Conservation (phyloP, 1,140 invertebrate species). For the Manduca sexta region DNA sequence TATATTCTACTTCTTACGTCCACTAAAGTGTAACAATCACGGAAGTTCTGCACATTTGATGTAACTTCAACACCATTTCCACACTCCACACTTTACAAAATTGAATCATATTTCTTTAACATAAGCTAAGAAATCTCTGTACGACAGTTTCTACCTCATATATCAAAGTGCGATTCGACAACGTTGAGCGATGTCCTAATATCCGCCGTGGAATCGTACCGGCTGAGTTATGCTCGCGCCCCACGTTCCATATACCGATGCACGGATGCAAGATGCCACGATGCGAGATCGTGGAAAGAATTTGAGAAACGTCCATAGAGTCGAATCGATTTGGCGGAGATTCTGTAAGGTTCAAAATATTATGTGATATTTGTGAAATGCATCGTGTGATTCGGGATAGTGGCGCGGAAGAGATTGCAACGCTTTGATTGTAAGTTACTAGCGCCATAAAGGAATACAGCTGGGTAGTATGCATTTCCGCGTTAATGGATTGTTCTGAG, state of each 20-base stretch:
- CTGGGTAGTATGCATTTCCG: too few species aligned
- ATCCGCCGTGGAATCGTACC: constrained; percentile 26
- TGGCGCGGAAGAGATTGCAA: too few species aligned
- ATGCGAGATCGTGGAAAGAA: constrained; percentile 2
- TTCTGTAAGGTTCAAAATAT: background rate
- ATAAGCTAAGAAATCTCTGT: constrained; percentile 7
- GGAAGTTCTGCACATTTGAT: too few species aligned
- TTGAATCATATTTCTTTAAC: background rate
- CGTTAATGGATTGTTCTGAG: too few species aligned
- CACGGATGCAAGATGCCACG: background rate
- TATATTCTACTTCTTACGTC: too few species aligned
- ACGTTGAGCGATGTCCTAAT: constrained; percentile 34
- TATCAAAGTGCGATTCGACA: constrained; percentile 22
- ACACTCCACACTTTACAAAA: background rate
- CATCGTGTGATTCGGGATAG: background rate
- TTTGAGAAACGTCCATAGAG: background rate
- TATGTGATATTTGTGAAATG: background rate
- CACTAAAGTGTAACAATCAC: too few species aligned
- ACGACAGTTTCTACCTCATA: constrained; percentile 8
- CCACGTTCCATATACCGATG: background rate
- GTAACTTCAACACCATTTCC: background rate
- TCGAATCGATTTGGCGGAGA: background rate
- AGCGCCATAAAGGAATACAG: too few species aligned
- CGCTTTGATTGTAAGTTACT: too few species aligned
- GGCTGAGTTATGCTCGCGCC: constrained; percentile 1